Conservation (phyloP, 2,797 vertebrate species). For the Spea hammondii region DNA sequence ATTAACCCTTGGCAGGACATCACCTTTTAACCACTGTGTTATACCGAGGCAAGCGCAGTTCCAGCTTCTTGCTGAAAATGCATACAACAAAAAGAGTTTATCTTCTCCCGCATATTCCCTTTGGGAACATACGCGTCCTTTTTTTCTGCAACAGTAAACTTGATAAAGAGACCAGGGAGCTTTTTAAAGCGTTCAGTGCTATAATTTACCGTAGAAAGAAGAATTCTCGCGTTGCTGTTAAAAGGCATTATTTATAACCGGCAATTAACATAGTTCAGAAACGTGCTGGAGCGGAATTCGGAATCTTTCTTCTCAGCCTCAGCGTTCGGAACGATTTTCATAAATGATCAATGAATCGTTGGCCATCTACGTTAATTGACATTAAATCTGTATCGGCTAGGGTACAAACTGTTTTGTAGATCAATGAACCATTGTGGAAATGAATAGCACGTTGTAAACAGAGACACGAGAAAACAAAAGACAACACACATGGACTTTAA, state of each 20-base stretch:
- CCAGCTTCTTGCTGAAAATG: not conserved
- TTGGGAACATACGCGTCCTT: not conserved
- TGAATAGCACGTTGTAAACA: not conserved
- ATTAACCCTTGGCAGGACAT: no score
- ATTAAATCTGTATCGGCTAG: not conserved
- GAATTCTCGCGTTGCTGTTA: not conserved
- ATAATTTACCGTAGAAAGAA: not conserved
- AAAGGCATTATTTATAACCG: not conserved
- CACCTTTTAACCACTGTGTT: no score
- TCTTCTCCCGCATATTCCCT: not conserved
- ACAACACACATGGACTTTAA: not conserved
- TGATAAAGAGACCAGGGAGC: conserved; percentile 17
- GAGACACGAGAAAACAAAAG: not conserved
- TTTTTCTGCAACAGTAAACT: conserved; percentile 1
- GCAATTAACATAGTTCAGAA: conserved; percentile 10
- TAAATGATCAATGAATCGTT: not conserved
- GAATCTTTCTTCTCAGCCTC: not conserved
- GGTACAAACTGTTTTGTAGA: not conserved
- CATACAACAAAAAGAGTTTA: not conserved
- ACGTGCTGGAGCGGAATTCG: not conserved
- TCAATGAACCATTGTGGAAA: not conserved
- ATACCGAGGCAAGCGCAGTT: not conserved
- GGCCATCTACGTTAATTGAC: not conserved
- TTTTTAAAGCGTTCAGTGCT: not conserved
- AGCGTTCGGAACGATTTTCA: not conserved